Conservation (phyloP, 2,797 vertebrate species). For the Clarias pachynema region DNA sequence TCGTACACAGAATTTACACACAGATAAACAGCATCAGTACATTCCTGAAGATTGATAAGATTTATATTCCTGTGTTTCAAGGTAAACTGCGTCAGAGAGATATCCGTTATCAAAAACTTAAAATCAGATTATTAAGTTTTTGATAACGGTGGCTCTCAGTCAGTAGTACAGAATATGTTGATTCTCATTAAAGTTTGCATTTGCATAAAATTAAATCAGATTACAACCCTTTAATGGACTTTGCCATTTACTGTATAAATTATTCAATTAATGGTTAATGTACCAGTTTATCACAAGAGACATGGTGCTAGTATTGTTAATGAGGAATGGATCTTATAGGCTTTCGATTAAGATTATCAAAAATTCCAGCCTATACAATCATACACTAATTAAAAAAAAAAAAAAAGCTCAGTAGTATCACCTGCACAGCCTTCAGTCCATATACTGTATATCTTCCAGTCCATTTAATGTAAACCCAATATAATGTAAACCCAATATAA, state of each 20-base stretch:
- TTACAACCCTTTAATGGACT: background rate
- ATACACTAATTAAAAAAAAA: background rate
- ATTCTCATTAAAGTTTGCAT: background rate
- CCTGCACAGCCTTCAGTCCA: background rate
- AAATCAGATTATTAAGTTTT: background rate
- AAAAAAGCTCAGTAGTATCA: background rate
- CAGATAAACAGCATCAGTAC: conserved; percentile 58
- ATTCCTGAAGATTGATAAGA: conserved; percentile 61
- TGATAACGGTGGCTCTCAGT: no score
- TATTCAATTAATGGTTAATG: background rate
- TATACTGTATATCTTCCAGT: no score
- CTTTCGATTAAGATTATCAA: background rate
- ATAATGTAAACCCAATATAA: background rate
- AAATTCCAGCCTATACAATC: no score
- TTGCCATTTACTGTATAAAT: background rate
- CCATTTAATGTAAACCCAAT: no score
- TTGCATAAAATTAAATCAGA: background rate
- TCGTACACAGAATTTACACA: background rate
- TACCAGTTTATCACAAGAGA: background rate
- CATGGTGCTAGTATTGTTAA: background rate
- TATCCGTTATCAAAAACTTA: background rate
- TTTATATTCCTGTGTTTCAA: conserved; percentile 60
- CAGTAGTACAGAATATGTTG: no score
- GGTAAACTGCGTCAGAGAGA: conserved; percentile 29
- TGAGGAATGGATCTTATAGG: background rate